Conservation (phyloP, 1,140 invertebrate species). For the Pseudomyrmex concolor region DNA sequence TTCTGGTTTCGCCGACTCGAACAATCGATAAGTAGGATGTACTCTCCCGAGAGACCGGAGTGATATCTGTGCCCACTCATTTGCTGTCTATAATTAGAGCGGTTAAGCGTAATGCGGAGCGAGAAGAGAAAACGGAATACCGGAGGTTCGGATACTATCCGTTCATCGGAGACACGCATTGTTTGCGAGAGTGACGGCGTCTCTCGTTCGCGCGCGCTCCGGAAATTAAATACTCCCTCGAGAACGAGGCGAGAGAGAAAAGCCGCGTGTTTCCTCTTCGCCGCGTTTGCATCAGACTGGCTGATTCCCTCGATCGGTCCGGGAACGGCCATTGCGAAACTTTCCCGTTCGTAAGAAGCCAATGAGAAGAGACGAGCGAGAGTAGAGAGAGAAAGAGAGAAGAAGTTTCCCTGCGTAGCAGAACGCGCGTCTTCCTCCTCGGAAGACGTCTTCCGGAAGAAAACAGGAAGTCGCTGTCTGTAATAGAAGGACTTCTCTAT, state of each 20-base stretch:
- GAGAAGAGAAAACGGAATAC: conserved; percentile 46
- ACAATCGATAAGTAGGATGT: conserved; percentile 43
- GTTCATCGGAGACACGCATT: conserved; percentile 63
- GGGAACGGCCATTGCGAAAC: conserved; percentile 15
- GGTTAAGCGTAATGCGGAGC: conserved; percentile 38
- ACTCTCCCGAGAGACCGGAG: conserved; percentile 26
- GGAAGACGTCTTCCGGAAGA: neutral
- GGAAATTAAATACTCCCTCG: conserved; percentile 79
- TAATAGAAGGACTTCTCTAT: neutral
- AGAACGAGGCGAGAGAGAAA: conserved; percentile 60
- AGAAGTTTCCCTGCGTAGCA: neutral
- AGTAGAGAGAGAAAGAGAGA: neutral
- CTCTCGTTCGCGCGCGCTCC: conserved; percentile 61
- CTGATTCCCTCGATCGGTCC: conserved; percentile 14
- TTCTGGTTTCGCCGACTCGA: conserved; percentile 10
- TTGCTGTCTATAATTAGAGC: conserved; percentile 57
- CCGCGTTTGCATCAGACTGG: conserved; percentile 24
- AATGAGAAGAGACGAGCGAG: conserved; percentile 10
- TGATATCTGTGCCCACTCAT: conserved; percentile 43
- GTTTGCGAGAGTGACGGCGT: conserved; percentile 64
- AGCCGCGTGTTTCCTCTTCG: neutral
- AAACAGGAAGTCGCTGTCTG: conserved; percentile 16
- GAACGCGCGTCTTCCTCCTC: neutral
- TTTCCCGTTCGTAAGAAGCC: conserved; percentile 4
- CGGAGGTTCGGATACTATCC: conserved; percentile 48